Percentiles rank a stretch among this genome's conserved stretches.
These are phyloP conservation scores for Callimorpha dominula DNA, from an alignment of 2,888 invertebrate genomes.

Conservation along the genomic window DNA sequence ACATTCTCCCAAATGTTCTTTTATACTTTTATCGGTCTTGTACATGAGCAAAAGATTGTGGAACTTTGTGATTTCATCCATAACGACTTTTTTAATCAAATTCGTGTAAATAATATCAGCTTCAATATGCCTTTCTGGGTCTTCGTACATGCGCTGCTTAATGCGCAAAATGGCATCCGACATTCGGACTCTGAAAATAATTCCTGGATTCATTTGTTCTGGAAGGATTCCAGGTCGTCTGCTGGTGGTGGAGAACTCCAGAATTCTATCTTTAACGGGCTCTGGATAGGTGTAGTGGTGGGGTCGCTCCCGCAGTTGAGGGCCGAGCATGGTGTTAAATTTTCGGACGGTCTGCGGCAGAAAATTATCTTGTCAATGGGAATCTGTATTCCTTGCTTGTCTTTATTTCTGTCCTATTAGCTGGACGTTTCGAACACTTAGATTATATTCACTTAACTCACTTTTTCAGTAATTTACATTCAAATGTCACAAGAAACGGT, in stretches of 20 bases:
- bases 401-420: background rate
- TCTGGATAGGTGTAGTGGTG: slow-evolving; percentile 81
- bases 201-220: slow-evolving; percentile 82
- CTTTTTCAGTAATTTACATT: background rate
- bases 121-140: slow-evolving; percentile 80
- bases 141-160: slow-evolving; percentile 82
- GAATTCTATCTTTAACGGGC: slow-evolving; percentile 74
- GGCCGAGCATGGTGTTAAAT: slow-evolving; percentile 72
- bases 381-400: slow-evolving; percentile 8
- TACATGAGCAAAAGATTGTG: slow-evolving; percentile 80
- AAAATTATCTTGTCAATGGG: slow-evolving; percentile 57
- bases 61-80: slow-evolving; percentile 82
- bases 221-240: slow-evolving; percentile 76
- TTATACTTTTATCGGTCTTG: slow-evolving; percentile 79
- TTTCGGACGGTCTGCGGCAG: slow-evolving; percentile 68
- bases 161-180: slow-evolving; percentile 80
- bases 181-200: slow-evolving; percentile 81
- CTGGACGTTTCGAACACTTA: background rate
- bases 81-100: slow-evolving; percentile 79
- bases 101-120: slow-evolving; percentile 82
- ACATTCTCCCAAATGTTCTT: slow-evolving; percentile 81
- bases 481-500: background rate
- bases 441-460: slow-evolving; percentile 8
- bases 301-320: slow-evolving; percentile 75
- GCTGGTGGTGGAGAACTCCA: slow-evolving; percentile 75